These are phyloP conservation scores for Nemoura dubitans DNA, from an alignment of 2,888 invertebrate genomes.

Conservation along the genomic window DNA sequence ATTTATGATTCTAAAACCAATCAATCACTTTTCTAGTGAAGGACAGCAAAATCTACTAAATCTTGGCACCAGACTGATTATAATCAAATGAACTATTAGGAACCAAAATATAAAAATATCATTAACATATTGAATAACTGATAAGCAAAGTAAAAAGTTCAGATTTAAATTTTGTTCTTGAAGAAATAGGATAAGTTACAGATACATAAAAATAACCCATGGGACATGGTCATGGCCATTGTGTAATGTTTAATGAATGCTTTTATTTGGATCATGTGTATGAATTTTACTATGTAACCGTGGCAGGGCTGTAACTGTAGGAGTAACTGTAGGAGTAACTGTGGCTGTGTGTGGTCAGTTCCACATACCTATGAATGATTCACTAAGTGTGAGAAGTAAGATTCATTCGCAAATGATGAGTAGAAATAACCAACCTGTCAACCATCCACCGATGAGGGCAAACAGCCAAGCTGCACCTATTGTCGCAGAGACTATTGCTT, in stretches of 20 bases:
- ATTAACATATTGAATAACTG: background rate
- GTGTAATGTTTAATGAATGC: background rate
- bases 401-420: too few relatives aligned
- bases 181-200: background rate
- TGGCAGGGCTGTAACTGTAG: too few relatives aligned
- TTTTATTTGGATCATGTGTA: too few relatives aligned
- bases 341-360: background rate
- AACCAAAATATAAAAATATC: background rate
- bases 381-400: too few relatives aligned
- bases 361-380: background rate
- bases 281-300: background rate
- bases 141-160: background rate
- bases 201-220: background rate
- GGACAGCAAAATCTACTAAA: background rate
- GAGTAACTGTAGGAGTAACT: too few relatives aligned
- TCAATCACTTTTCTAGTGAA: background rate
- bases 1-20: background rate
- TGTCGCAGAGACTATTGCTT: constrained; percentile 62
- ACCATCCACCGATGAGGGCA: constrained; percentile 60
- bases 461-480: constrained; percentile 61
- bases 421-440: constrained; percentile 56
- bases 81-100: background rate
- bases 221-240: background rate
- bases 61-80: background rate
- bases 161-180: background rate